Conservation (phyloP, 2,797 vertebrate species). For the Monodelphis domestica region DNA sequence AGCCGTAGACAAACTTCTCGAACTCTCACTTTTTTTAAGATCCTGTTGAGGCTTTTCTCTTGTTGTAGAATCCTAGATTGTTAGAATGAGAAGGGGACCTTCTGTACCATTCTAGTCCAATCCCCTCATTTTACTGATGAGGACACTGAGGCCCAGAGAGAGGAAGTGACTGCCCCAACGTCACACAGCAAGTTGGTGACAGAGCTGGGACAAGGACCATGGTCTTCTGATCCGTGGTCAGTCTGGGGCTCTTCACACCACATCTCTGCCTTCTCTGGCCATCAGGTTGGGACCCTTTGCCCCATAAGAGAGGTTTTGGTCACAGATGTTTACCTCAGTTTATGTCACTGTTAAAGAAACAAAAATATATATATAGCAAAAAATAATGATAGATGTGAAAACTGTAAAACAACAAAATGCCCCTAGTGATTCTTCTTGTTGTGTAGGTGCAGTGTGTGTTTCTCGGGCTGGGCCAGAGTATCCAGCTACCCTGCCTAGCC, state of each 20-base stretch:
- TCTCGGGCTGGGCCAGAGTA: neutral
- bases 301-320: constrained; percentile 83
- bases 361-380: constrained; percentile 63
- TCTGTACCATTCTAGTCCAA: constrained; percentile 55
- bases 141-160: neutral
- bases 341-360: constrained; percentile 85
- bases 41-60: constrained; percentile 62
- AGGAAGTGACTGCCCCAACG: neutral
- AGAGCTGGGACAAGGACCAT: neutral
- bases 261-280: constrained; percentile 39
- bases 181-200: neutral
- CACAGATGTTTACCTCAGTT: constrained; percentile 88
- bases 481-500: constrained; percentile 21
- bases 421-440: constrained; percentile 25
- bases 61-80: constrained; percentile 77
- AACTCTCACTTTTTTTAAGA: constrained; percentile 47
- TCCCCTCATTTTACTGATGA: neutral
- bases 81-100: constrained; percentile 58
- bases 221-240: accelerated
- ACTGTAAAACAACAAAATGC: constrained; percentile 4
- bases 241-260: neutral
- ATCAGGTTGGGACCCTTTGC: constrained; percentile 72
- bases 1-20: constrained; percentile 68
- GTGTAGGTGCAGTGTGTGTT: constrained; percentile 51
- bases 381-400: constrained; percentile 71